These are phyloP conservation scores for Arenaria interpres DNA, from an alignment of 2,113 vertebrate genomes.

Conservation along the genomic window DNA sequence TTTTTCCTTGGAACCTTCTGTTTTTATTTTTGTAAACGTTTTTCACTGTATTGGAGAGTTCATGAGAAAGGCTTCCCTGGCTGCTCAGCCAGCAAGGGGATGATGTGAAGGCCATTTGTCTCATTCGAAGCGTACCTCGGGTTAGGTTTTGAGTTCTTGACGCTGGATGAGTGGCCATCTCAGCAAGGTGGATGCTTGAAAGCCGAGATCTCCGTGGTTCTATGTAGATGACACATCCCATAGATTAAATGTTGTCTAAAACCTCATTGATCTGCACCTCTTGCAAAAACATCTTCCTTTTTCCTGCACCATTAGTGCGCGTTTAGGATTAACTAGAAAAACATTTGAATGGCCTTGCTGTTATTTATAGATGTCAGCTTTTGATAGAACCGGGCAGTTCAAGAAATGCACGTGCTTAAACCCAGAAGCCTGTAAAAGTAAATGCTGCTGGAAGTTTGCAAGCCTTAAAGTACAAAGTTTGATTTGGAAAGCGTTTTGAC, in stretches of 20 bases:
- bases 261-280: not conserved
- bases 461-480: not conserved
- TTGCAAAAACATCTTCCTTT: not conserved
- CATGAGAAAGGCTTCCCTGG: not conserved
- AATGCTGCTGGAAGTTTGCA: not conserved
- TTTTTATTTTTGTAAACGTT: not conserved
- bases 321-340: not conserved
- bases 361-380: not conserved
- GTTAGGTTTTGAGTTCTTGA: not conserved
- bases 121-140: not conserved
- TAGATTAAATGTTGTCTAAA: not conserved
- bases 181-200: not conserved
- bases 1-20: not conserved
- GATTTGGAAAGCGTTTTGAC: not conserved
- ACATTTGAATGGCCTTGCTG: not conserved
- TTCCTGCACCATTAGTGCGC: not conserved
- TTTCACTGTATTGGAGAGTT: not conserved
- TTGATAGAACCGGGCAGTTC: not conserved
- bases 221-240: rapidly evolving
- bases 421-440: not conserved
- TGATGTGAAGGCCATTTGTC: not conserved
- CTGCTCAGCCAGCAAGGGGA: not conserved
- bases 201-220: not conserved
- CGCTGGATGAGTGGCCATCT: not conserved
- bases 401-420: not conserved